Evolutionary conservation across 2,888 invertebrate species (phyloP).

Genomic region (Nomada goodeniana): DNA sequence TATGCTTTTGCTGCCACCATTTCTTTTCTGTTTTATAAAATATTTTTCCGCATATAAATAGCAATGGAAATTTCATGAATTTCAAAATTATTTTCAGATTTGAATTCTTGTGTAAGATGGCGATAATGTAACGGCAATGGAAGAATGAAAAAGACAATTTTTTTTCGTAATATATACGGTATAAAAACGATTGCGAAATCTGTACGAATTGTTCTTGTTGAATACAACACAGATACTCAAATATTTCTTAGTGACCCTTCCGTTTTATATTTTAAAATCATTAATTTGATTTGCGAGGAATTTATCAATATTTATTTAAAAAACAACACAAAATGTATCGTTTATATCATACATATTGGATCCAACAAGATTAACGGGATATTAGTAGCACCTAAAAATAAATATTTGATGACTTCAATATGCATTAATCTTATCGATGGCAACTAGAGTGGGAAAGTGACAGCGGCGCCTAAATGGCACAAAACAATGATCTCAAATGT

Average conservation of each 20-base stretch:
- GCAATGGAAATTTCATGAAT: conserved; percentile 21
- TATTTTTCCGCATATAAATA: not conserved
- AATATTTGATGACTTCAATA: conserved; percentile 22
- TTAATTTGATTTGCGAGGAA: conserved; percentile 8
- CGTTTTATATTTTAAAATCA: not conserved
- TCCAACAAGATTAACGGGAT: conserved; percentile 23
- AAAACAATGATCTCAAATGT: conserved; percentile 52
- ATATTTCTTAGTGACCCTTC: not conserved
- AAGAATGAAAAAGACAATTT: conserved; percentile 11
- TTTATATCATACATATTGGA: conserved; percentile 29
- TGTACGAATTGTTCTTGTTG: conserved; percentile 27
- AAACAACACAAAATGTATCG: not conserved
- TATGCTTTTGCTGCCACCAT: conserved; percentile 44
- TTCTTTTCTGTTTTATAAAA: conserved; percentile 21
- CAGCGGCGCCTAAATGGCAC: conserved; percentile 47
- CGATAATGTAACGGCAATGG: conserved; percentile 2
- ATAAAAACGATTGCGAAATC: conserved; percentile 37
- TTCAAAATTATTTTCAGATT: conserved; percentile 48
- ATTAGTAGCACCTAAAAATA: conserved; percentile 16
- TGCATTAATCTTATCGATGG: conserved; percentile 29
- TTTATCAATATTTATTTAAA: conserved; percentile 8
- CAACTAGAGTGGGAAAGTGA: conserved; percentile 57
- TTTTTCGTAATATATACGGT: conserved; percentile 21
- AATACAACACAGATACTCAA: conserved; percentile 34
- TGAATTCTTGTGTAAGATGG: conserved; percentile 4